These are phyloP conservation scores for Strix uralensis DNA, from an alignment of 2,113 vertebrate genomes.

Conservation along the genomic window DNA sequence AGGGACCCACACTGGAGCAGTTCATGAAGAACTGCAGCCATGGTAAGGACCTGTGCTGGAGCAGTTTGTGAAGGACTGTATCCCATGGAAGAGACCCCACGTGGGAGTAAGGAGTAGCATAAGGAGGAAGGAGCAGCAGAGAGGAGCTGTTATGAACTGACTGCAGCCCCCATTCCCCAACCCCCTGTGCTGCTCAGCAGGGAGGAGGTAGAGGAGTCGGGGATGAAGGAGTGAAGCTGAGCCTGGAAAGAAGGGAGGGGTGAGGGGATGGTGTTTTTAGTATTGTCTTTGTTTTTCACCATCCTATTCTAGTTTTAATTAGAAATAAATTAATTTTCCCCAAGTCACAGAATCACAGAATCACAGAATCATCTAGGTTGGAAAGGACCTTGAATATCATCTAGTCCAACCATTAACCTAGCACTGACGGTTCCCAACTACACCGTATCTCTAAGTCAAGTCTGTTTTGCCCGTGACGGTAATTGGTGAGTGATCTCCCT, in stretches of 20 bases:
- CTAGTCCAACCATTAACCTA: no score
- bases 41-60: not conserved
- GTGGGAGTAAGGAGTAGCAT: not conserved
- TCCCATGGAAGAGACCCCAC: not conserved
- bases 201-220: not conserved
- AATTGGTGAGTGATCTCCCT: not conserved
- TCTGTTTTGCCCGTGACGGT: not conserved
- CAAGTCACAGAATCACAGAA: not conserved
- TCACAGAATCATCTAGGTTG: no score
- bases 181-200: accelerated
- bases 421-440: no score
- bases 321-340: not conserved
- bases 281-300: not conserved
- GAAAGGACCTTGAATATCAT: no score
- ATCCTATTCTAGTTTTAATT: not conserved
- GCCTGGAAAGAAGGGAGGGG: not conserved
- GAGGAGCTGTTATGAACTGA: not conserved
- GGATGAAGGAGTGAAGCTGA: not conserved
- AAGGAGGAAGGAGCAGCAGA: not conserved
- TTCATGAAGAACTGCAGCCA: not conserved
- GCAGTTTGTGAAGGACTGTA: not conserved
- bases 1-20: not conserved
- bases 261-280: not conserved
- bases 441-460: no score
- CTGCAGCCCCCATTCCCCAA: not conserved